phyloP scores from a whole-genome alignment of 2,888 invertebrate genomes.

The Resseliella maxima region DNA sequence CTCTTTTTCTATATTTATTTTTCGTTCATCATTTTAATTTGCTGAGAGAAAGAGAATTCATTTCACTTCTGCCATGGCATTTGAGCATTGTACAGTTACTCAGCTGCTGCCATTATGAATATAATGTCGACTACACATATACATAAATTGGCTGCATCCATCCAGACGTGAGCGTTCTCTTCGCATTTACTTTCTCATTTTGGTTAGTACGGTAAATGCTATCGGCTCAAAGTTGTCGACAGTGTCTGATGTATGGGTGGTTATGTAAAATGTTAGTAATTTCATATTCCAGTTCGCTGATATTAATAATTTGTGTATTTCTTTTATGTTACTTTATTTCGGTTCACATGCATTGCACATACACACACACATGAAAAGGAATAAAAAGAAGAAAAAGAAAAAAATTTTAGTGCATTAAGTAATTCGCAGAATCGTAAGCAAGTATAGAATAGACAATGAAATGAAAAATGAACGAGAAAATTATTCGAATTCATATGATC shows the following conservation, averaged over 20 bases:
- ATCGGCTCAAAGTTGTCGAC: conserved; percentile 24
- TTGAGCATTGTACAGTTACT: conserved; percentile 12
- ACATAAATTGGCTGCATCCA: not conserved
- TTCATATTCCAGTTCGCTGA: not conserved
- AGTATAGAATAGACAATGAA: not conserved
- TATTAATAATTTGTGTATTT: conserved; percentile 30
- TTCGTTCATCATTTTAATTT: too few species aligned
- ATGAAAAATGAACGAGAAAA: not conserved
- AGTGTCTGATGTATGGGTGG: not conserved
- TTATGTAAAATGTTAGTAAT: conserved; percentile 3
- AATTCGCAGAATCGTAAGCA: conserved; percentile 14
- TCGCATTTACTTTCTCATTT: conserved; percentile 32
- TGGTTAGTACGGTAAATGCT: not conserved
- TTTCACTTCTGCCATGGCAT: conserved; percentile 21
- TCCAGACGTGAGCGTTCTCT: not conserved
- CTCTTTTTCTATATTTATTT: not conserved
- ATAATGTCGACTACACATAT: not conserved
- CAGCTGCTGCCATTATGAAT: not conserved
- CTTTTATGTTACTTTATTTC: not conserved
- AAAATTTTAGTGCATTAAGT: not conserved
- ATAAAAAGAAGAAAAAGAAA: too few species aligned
- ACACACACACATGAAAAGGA: too few species aligned
- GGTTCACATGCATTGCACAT: not conserved
- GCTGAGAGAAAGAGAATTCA: conserved; percentile 31
- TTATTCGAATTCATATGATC: too few species aligned